Evolutionary conservation across 2,888 invertebrate species (phyloP).

Genomic region (Erannis defoliaria): DNA sequence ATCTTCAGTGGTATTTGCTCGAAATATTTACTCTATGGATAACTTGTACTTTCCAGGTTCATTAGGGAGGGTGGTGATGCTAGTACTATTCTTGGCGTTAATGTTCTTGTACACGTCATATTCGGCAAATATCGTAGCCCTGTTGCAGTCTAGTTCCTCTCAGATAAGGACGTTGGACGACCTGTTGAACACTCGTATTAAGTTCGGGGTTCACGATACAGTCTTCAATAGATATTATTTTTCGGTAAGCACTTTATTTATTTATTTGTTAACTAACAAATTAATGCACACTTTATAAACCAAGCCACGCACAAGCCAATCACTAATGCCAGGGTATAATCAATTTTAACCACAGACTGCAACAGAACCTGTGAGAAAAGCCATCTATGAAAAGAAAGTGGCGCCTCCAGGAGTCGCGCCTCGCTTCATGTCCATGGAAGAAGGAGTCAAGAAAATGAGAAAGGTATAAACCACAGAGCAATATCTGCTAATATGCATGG

Average conservation of each 20-base stretch:
- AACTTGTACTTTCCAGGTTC: conserved; percentile 65
- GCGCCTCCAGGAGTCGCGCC: conserved; percentile 86
- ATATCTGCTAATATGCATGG: too few species aligned
- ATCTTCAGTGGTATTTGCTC: too few species aligned
- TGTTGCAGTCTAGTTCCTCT: conserved; percentile 90
- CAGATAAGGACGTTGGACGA: conserved; percentile 89
- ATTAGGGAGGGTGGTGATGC: conserved; percentile 87
- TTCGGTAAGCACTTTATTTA: conserved; percentile 72
- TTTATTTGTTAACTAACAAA: too few species aligned
- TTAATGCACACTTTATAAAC: too few species aligned
- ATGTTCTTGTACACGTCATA: conserved; percentile 92
- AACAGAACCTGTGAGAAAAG: conserved; percentile 87
- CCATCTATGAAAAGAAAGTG: conserved; percentile 88
- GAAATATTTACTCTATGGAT: not conserved
- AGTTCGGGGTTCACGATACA: conserved; percentile 89
- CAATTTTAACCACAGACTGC: conserved; percentile 73
- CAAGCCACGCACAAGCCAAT: too few species aligned
- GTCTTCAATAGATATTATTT: conserved; percentile 90
- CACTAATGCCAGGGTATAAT: too few species aligned
- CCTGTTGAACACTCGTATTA: conserved; percentile 88
- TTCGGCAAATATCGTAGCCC: conserved; percentile 91
- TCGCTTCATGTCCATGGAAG: conserved; percentile 87
- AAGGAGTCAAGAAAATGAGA: conserved; percentile 87
- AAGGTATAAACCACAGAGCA: conserved; percentile 49
- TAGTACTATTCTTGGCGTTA: conserved; percentile 87